Base-by-base conservation (phyloP, 2,797 vertebrate genomes). In the Spinus pinus region DNA sequence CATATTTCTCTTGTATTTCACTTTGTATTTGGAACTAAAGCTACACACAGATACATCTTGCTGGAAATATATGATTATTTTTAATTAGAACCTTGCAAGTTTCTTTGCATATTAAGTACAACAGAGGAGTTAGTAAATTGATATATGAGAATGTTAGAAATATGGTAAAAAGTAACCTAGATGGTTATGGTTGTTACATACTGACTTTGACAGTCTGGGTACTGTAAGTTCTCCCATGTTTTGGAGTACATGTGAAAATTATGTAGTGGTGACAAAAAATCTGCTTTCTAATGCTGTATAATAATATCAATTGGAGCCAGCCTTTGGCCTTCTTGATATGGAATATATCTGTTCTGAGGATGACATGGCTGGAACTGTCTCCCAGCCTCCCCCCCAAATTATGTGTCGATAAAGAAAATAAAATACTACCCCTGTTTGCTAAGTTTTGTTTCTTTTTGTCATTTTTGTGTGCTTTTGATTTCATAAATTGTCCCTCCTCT, bases 81-180 rank as follows among this genome's bases (percentile, higher is more conserved):
- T 88, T 87, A 69, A 58, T 58, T 79, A 73, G 74, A 74, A 91
- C 78, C 14, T 37, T 80, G 4, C 30, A 95, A 72, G 35, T 50
- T 94, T 88, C 56, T 96, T 88, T 95, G 60, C 61, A 21, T 64
- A 23, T 95, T 88, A 95, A 96, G 93, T 94, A 53, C 8, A 51
- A n/a, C 3, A 23, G 78, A 79, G 46, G 37, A 90, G 50, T 90
- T 80, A 10, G 30, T 72, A 91, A 90, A 87, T 66, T 62, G 80
- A 58, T 82, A 54, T 18, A 82, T 91, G 53, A 86, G 74, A 70
- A 86, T 83, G 23, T 31, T 57, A 80, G 25, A 72, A 81, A 41
- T 65, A 57, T 80, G 44, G 71, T 67, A 41, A 46, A 95, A 64
- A 2, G 14, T 28, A 8, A 23, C 46, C 31, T 66, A 25, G 17